Base-by-base conservation (phyloP, 2,797 vertebrate genomes). In the Luscinia megarhynchos region DNA sequence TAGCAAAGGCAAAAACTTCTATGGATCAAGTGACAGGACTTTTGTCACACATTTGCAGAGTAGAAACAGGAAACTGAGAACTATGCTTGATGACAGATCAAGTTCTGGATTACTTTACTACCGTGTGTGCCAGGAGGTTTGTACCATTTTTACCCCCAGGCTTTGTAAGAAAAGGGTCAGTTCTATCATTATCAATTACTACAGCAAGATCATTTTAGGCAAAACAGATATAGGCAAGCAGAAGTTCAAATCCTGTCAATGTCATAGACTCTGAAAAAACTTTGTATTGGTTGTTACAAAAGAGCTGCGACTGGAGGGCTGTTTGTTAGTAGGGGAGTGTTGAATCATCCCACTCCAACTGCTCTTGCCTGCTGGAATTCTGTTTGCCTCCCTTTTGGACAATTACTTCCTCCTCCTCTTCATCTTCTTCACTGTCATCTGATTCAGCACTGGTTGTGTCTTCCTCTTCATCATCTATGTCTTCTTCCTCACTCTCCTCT, bases 401-500 rank as follows among this genome's bases (percentile, higher is more conserved):
- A 73, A 94, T 66, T 51, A 76, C 67, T 92, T 95, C 97, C 93
- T 97, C 96, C 75, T 95, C 91, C 26, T 94, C 72, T 87, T 98
- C 99, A 16, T 99, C 99, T 23, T 99, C 99, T 62, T 99, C 99
- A 14, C 98, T 99, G 94, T 99, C 98, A 32, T 99, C 99, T 73
- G 99, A 99, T 91, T 99, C 98, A 50, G 98, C 98, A 78, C 98
- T 99, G 87, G 98, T 99, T 86, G 98, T 98, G 89, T 99, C 99
- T 29, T 98, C 96, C 3, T 99, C 99, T 55, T 99, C 98, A 24
- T 98, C 98, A 1, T 95, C 98, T 76, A 96, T 89, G 29, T 98
- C 98, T 6, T 97, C 97, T 2, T 99, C 98, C 53, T 98, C 99
- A 51, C 96, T 98, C 87, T 99, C 98, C 54, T 98, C 98, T 82